Base-by-base conservation (phyloP, 2,797 vertebrate species). In the Carapus acus region DNA sequence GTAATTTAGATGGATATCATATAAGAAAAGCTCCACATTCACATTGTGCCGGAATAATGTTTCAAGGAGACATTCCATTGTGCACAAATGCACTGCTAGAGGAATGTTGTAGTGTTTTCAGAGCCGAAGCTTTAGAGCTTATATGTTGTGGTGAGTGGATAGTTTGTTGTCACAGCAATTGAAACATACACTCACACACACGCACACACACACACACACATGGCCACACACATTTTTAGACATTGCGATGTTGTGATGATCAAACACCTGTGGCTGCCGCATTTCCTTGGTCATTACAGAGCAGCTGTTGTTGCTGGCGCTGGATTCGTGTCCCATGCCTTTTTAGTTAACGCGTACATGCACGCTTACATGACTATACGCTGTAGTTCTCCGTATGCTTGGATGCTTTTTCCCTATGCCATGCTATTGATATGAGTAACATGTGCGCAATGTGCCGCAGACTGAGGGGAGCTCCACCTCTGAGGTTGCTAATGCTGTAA, bases 381-480 rank as follows among this genome's bases (percentile, higher is more conserved):
- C 62, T 73, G 65, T 64, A 58, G 72, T 42, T 74, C 79, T 79
- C 79, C 76, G 78, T 84, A 77, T 55, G 79, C 74, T 78, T 81
- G 77, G 71, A 84, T 83, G 82, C 83, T 81, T 81, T 73, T 84
- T 84, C n/a, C n/a, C 77, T 88, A 83, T 79, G 73, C 83, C 78
- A 83, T 77, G 79, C 84, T 86, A 82, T 80, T 83, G 56, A 76
- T 78, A 74, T 39, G 79, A 86, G 83, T 88, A 80, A 82, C 87
- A 71, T 78, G 84, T 87, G 84, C 72, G 77, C 80, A 73, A 82
- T 59, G 58, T 71, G 76, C 79, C 78, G 75, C 81, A 69, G 81
- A 80, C 72, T 70, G 81, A 71, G 71, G 81, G 73, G 70, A 73
- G 67, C 56, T 70, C 76, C 56, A 54, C 56, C 40, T 70, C 61